These are phyloP conservation scores for Ochropleura plecta DNA, from an alignment of 2,888 invertebrate species.

Conservation along the genomic window DNA sequence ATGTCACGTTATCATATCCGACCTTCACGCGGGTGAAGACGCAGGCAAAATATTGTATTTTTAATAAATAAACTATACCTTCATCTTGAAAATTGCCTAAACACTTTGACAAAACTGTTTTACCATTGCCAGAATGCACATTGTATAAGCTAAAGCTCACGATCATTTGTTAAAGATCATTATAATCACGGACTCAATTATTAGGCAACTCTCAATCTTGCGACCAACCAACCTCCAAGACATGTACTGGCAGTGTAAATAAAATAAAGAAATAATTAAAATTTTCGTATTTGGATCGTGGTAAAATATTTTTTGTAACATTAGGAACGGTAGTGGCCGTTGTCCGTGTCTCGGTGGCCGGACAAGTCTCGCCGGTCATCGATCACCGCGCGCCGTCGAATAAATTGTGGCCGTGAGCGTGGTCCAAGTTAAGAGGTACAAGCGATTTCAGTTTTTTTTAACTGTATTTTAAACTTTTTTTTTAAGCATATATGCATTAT, in stretches of 20 bases:
- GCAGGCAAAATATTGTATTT: too few relatives aligned
- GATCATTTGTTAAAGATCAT: not conserved
- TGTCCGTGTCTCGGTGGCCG: conserved; percentile 79
- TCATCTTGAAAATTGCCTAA: not conserved
- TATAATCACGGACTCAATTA: not conserved
- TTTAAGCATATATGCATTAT: not conserved
- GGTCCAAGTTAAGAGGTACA: conserved; percentile 65
- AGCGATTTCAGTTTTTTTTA: conserved; percentile 26
- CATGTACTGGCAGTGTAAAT: conserved; percentile 28
- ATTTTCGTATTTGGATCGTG: conserved; percentile 76
- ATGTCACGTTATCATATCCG: too few relatives aligned
- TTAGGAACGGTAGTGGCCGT: conserved; percentile 84
- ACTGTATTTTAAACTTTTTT: not conserved
- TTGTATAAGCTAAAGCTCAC: not conserved
- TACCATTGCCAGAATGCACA: not conserved
- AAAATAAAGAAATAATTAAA: conserved; percentile 72
- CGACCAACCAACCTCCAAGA: conserved; percentile 16
- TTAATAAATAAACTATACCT: too few relatives aligned
- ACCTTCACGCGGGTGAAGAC: too few relatives aligned
- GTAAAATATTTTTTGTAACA: conserved; percentile 75
- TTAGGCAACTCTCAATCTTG: not conserved
- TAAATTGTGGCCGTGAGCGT: conserved; percentile 79
- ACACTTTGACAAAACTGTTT: not conserved
- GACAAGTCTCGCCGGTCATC: conserved; percentile 83
- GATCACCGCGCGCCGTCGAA: conserved; percentile 86